Evolutionary conservation across 2,797 vertebrate species (phyloP), one percentile per base, ranked within the genome.

Genomic region (Diglossa cyanea): DNA sequence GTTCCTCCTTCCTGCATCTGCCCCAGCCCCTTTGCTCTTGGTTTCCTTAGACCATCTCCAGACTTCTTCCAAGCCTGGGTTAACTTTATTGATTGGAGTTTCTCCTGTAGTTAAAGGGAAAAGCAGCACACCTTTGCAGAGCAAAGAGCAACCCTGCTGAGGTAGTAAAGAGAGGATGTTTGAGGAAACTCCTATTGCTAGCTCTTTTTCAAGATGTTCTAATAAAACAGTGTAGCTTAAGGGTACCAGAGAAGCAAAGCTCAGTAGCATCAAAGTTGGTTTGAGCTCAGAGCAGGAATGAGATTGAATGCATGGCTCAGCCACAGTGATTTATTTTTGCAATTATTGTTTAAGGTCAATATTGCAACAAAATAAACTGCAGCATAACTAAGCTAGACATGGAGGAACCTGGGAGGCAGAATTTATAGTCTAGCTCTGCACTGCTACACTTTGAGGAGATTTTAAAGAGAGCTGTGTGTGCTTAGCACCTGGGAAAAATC

Each of bases 261-360:
- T 71, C 31, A 23, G 71, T 35, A 17, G 33, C 19, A 50, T 50
- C 48, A 7, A 28, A 54, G 55, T 47, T 60, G n/a, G 17, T 58
- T 31, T 61, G 42, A 60, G 26, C 44, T 35, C 0, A 0, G 33
- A 65, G 17, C 40, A 51, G 40, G 39, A 90, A 35, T 44, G 40
- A 75, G 58, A 51, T 4, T 47, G 57, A 94, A 85, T 11, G 39
- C 7, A 28, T 0, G 0, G 39, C 50, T 93, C 53, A 86, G 40
- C 26, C 28, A 11, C 3, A 50, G 28, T 70, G 88, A 91, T 89
- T 94, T 88, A 86, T 73, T 73, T 73, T 77, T 88, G 83, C 77
- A 73, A 31, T 96, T 93, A 76, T 81, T 90, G 47, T 66, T 95
- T 88, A 88, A 90, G 74, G 93, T 90, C 76, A 86, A 50, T 73